These are phyloP conservation scores for Aphyosemion australe DNA, from an alignment of 2,113 vertebrate genomes.

Conservation along the genomic window DNA sequence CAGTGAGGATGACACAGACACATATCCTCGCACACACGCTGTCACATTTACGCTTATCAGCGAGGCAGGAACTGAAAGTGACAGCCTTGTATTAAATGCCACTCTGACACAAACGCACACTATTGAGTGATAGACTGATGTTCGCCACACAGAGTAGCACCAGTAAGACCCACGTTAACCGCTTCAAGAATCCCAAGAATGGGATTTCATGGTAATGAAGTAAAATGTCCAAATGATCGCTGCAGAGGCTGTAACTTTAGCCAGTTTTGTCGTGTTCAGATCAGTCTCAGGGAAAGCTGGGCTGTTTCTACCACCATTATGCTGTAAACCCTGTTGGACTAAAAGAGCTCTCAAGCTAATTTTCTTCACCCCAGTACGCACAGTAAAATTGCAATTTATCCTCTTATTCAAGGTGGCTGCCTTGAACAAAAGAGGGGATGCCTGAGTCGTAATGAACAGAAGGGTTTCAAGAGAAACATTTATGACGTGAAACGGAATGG, in stretches of 20 bases:
- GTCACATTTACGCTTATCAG: conserved; percentile 11
- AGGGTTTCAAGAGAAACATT: conserved; percentile 31
- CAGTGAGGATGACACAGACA: neutral
- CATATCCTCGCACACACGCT: neutral
- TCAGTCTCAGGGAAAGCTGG: conserved; percentile 27
- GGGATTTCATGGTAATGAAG: conserved; percentile 9
- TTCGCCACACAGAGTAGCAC: neutral
- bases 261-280: conserved; percentile 35
- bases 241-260: conserved; percentile 13
- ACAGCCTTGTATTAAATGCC: conserved; percentile 14
- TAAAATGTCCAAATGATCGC: conserved; percentile 21
- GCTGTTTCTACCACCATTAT: neutral
- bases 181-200: conserved; percentile 26
- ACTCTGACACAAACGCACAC: neutral
- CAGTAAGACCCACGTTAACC: conserved; percentile 42
- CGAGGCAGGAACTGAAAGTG: conserved; percentile 20
- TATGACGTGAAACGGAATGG: conserved; percentile 6
- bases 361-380: conserved; percentile 47
- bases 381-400: conserved; percentile 29
- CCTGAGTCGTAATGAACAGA: conserved; percentile 12
- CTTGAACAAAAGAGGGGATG: too few species aligned
- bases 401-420: too few species aligned
- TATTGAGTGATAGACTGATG: conserved; percentile 38
- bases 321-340: conserved; percentile 26
- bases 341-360: conserved; percentile 40